Percentiles rank a stretch among this genome's conserved stretches.
These are phyloP conservation scores for Colostygia pectinataria DNA, from an alignment of 2,888 invertebrate species.

Conservation along the genomic window DNA sequence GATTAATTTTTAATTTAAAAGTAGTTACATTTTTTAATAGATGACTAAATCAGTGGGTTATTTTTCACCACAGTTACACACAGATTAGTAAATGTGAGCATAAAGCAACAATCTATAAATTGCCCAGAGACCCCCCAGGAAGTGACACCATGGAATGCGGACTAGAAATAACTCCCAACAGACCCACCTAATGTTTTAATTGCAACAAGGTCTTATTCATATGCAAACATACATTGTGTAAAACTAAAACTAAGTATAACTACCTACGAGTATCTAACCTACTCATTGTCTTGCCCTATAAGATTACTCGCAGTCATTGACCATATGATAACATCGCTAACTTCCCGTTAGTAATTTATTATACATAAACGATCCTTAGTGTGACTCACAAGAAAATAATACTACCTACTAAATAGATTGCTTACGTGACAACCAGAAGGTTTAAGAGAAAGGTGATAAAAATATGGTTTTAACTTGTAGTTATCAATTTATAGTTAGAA, in stretches of 20 bases:
- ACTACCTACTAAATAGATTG: conserved; percentile 34
- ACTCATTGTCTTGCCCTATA: conserved; percentile 50
- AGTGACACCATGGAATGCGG: not conserved
- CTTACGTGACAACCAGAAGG: conserved; percentile 53
- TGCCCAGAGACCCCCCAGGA: conserved; percentile 19
- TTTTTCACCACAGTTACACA: too few relatives aligned
- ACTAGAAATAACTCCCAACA: conserved; percentile 20
- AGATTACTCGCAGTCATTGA: conserved; percentile 60
- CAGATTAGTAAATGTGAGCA: not conserved
- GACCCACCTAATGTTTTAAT: conserved; percentile 22
- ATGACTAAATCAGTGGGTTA: too few relatives aligned
- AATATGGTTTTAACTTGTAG: conserved; percentile 40
- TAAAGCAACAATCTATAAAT: conserved; percentile 12
- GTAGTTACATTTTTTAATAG: too few relatives aligned
- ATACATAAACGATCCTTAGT: conserved; percentile 45
- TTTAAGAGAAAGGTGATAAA: conserved; percentile 48
- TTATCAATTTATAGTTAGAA: conserved; percentile 32
- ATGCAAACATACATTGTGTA: conserved; percentile 19
- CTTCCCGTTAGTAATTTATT: conserved; percentile 76
- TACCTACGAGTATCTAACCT: conserved; percentile 33
- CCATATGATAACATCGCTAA: conserved; percentile 59
- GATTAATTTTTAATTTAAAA: too few relatives aligned
- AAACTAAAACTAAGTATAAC: conserved; percentile 10
- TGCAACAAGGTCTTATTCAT: conserved; percentile 36
- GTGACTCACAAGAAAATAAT: conserved; percentile 59